Evolutionary conservation across 2,888 invertebrate genomes (phyloP), one percentile per base, ranked within the genome.

Genomic region (Helobdella robusta): DNA sequence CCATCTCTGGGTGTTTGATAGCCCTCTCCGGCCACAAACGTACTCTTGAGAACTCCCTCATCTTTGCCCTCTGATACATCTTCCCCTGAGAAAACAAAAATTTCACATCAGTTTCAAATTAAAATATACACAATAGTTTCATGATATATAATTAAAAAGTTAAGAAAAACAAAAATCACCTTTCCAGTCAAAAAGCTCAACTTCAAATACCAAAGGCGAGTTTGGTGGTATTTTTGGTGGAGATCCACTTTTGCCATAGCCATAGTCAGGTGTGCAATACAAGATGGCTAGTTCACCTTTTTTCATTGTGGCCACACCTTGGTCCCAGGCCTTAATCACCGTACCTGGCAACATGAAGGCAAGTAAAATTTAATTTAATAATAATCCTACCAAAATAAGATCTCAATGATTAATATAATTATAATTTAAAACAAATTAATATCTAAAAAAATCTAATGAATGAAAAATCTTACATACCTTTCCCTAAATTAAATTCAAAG

Each of bases 271-370:
- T 61, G 87, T 86, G 81, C 93, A 91, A 0, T 87, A 89, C 60
- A 97, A 80, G 63, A 86, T 82, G 59, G 89, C 87, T 62, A 87
- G 83, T 80, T 95, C 94, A 0, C 90, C 89, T 73, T 86, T 86
- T 79, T 87, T 89, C 97, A 98, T 97, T 0, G 90, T 88, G 0
- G 89, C 88, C 20, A 97, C 87, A 34, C 92, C 94, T 70, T 90
- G 84, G 75, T 97, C 95, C 89, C 94, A 97, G 80, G 87, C 92
- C 82, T 89, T 89, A 70, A 95, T 93, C 0, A 94, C 92, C 62
- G 81, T 80, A 0, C 86, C 89, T 89, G 62, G n/a, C 18, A 34
- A 5, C 1, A 6, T 23, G 15, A 30, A 32, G 20, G 11, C 18
- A 59, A 59, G n/a, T 32, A 5, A 59, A n/a, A 8, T 11, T 8